Evolutionary conservation across 2,113 vertebrate species (phyloP).

Genomic region (Myrmecobius fasciatus): DNA sequence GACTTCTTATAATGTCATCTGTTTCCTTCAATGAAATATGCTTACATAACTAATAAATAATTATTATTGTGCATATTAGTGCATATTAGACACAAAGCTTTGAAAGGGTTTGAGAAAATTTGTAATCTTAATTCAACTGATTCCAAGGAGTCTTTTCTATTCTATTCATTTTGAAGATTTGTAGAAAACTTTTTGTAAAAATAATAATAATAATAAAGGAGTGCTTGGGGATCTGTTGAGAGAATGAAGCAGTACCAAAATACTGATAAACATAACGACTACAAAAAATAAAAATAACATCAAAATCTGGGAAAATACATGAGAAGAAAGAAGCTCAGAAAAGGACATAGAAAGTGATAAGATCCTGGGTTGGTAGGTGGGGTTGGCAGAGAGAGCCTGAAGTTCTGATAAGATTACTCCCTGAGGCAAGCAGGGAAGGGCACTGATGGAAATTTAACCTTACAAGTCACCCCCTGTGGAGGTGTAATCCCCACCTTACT

Average conservation of each 20-base stretch:
- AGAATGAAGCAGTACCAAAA: not conserved
- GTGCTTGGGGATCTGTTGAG: not conserved
- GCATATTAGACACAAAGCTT: not conserved
- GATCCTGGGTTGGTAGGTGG: too few relatives aligned
- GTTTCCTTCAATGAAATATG: constrained; percentile 9
- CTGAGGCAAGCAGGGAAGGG: too few relatives aligned
- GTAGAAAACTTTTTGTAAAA: not conserved
- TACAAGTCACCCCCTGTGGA: too few relatives aligned
- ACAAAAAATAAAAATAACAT: not conserved
- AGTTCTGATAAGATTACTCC: too few relatives aligned
- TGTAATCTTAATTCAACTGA: not conserved
- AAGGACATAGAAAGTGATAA: too few relatives aligned
- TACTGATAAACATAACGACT: not conserved
- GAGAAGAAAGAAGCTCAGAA: not conserved
- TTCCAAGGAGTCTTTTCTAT: not conserved
- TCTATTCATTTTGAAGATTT: not conserved
- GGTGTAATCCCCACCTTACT: too few relatives aligned
- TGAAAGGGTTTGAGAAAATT: not conserved
- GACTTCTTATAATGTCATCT: not conserved
- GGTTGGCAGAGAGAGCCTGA: too few relatives aligned
- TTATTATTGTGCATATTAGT: constrained; percentile 28
- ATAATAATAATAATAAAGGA: not conserved
- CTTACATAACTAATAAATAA: constrained; percentile 44
- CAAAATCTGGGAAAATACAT: not conserved
- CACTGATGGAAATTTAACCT: too few relatives aligned